phyloP scores from a whole-genome alignment of 30 jellyfish, hydroid and myxozoan species.

The Catostylus mosaicus region DNA sequence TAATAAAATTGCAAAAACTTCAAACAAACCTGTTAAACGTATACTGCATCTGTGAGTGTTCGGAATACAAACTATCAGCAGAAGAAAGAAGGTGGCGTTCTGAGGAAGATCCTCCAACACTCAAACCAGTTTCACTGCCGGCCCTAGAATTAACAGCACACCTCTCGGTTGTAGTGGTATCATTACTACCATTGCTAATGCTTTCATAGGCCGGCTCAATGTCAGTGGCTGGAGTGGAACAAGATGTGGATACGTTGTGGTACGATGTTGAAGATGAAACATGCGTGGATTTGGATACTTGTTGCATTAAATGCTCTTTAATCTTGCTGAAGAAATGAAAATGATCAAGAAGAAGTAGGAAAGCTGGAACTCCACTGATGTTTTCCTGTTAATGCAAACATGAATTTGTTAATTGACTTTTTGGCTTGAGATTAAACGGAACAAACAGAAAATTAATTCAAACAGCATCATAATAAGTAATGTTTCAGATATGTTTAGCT shows the following conservation, averaged over 20 bases:
- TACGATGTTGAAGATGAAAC: conserved; percentile 13
- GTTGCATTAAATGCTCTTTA: conserved; percentile 38
- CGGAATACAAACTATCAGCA: conserved; percentile 22
- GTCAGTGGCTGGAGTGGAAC: conserved; percentile 56
- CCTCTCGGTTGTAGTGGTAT: background rate
- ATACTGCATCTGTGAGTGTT: conserved; percentile 4
- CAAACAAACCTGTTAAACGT: conserved; percentile 32
- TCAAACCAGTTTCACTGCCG: background rate
- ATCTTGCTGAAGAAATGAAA: conserved; percentile 80
- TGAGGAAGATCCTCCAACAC: conserved; percentile 36
- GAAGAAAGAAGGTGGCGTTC: conserved; percentile 30
- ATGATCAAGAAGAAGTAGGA: conserved; percentile 86
- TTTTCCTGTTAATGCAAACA: conserved; percentile 41
- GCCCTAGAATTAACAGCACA: conserved; percentile 21
- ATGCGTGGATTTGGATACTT: background rate
- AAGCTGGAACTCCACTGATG: conserved; percentile 86
- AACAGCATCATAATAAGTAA: no score
- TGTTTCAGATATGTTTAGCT: no score
- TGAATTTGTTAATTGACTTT: background rate
- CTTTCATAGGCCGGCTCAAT: conserved; percentile 19
- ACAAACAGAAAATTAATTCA: no score
- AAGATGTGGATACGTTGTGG: conserved; percentile 64
- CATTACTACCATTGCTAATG: conserved; percentile 7
- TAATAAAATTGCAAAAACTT: no score
- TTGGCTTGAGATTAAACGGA: no score